Evolutionary conservation across 1,140 invertebrate species (phyloP).

Genomic region (Musca domestica): DNA sequence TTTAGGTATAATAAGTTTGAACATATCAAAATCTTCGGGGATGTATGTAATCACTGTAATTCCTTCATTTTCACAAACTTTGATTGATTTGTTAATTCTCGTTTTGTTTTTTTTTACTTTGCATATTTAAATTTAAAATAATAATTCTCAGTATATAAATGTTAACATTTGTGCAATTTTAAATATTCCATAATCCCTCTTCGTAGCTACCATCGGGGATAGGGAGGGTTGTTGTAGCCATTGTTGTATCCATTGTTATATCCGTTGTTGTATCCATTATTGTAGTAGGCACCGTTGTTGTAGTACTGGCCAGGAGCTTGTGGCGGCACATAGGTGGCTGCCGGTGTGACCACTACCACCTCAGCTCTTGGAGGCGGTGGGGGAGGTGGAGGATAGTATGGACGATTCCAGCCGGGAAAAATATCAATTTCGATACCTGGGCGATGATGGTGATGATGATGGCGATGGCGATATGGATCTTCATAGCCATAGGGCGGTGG

Average conservation of each 20-base stretch:
- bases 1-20: too few species aligned
- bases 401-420: constrained; percentile 18
- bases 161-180: background rate
- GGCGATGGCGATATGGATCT: constrained; percentile 9
- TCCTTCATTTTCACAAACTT: too few species aligned
- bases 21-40: too few species aligned
- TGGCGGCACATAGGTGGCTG: background rate
- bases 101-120: too few species aligned
- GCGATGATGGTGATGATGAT: constrained; percentile 22
- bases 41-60: too few species aligned
- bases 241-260: constrained; percentile 2
- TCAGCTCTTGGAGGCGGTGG: constrained; percentile 12
- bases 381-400: constrained; percentile 18
- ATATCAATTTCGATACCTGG: constrained; percentile 23
- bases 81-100: too few species aligned
- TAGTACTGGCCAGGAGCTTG: background rate
- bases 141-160: too few species aligned
- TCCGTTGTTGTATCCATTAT: background rate
- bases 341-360: constrained; percentile 19
- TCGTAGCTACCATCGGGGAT: background rate
- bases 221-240: constrained; percentile 1
- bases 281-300: background rate
- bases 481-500: constrained; percentile 13
- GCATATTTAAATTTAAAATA: too few species aligned
- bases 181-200: background rate